Evolutionary conservation across 2,888 invertebrate species (phyloP).

Genomic region (Macropis europaea): DNA sequence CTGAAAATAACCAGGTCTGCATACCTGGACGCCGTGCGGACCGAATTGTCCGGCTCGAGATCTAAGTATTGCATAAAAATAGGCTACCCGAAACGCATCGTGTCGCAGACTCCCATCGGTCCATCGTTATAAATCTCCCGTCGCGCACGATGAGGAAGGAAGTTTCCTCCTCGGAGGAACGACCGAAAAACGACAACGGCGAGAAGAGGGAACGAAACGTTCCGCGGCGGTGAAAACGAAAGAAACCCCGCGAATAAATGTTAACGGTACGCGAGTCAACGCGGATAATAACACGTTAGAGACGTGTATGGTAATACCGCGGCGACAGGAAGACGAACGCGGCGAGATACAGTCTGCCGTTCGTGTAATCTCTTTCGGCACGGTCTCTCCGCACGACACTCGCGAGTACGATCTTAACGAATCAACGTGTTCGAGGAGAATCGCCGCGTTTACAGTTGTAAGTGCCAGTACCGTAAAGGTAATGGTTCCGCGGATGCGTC

Average conservation of each 20-base stretch:
- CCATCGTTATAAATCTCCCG: too few species aligned
- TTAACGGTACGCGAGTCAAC: constrained; percentile 45
- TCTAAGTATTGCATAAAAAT: constrained; percentile 18
- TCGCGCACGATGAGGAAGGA: too few species aligned
- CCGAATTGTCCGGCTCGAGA: constrained; percentile 3
- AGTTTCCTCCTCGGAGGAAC: too few species aligned
- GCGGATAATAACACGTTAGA: constrained; percentile 43
- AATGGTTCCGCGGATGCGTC: too few species aligned
- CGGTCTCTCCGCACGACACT: background rate
- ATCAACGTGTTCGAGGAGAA: background rate
- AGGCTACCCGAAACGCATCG: background rate
- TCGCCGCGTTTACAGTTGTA: background rate
- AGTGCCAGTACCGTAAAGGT: too few species aligned
- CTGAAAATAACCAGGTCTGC: constrained; percentile 42
- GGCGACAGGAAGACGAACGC: background rate
- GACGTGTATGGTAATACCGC: constrained; percentile 9
- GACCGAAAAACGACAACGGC: background rate
- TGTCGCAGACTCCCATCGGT: too few species aligned
- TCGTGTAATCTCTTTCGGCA: constrained; percentile 5
- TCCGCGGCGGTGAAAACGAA: background rate
- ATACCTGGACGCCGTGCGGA: constrained; percentile 29
- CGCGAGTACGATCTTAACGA: constrained; percentile 3
- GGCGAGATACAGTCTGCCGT: constrained; percentile 16
- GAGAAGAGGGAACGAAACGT: background rate
- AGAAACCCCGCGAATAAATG: constrained; percentile 23